Conservation (phyloP, 2,888 invertebrate genomes). For the Dynastes maya region DNA sequence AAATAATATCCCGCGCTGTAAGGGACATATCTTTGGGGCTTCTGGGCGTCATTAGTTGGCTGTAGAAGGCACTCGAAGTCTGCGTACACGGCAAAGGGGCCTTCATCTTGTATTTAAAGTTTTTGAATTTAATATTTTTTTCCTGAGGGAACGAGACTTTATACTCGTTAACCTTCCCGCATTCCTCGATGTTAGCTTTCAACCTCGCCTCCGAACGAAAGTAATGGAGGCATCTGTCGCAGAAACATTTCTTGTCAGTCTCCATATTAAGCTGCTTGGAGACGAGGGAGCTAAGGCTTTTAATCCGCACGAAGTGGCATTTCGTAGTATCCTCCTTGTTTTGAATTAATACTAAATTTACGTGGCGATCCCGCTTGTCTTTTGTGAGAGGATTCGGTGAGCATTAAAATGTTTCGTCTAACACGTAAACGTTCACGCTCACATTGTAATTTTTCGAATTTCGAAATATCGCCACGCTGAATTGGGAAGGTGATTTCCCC, state of each 20-base stretch:
- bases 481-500: not conserved
- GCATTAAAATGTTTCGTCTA: too few relatives aligned
- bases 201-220: too few relatives aligned
- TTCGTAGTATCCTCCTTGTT: too few relatives aligned
- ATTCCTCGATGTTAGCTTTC: slow-evolving; percentile 40
- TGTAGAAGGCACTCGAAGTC: too few relatives aligned
- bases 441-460: slow-evolving; percentile 5
- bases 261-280: slow-evolving; percentile 32
- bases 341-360: too few relatives aligned
- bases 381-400: not conserved
- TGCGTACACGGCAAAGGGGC: too few relatives aligned
- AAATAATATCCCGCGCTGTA: too few relatives aligned
- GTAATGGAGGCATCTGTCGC: slow-evolving; percentile 53
- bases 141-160: slow-evolving; percentile 47
- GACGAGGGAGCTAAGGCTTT: slow-evolving; percentile 47
- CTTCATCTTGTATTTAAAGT: too few relatives aligned
- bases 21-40: too few relatives aligned
- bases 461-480: not conserved
- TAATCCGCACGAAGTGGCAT: slow-evolving; percentile 32
- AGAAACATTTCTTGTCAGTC: slow-evolving; percentile 39
- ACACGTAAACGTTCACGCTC: not conserved
- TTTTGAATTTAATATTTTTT: slow-evolving; percentile 19
- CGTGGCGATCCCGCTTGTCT: too few relatives aligned
- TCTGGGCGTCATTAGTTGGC: too few relatives aligned
- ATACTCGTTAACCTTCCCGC: slow-evolving; percentile 52